Evolutionary conservation across 2,888 invertebrate species (phyloP), one percentile per base, ranked within the genome.

Genomic region (Osmoderma eremita): DNA sequence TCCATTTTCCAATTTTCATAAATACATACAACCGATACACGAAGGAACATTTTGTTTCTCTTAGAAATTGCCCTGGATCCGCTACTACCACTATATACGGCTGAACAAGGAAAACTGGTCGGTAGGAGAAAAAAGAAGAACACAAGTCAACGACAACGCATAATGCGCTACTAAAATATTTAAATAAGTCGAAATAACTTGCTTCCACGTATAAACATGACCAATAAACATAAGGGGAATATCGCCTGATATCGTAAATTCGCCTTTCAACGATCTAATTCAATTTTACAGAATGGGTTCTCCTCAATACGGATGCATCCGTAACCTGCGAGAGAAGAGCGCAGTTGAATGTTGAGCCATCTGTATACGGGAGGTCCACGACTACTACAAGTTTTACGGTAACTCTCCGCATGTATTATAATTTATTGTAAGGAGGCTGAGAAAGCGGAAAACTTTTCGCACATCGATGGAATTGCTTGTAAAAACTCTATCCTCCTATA

Each of bases 211-310:
- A 70, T 65, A 69, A 70, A 73, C 71, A 70, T 62, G 67, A 50
- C 63, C 73, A 70, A 72, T 73, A 72, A 72, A 72, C 73, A 73
- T 70, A 71, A 72, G 69, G 71, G 65, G 69, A 70, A 72, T 70
- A 66, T 61, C 69, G 68, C 67, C 67, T 67, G 63, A 70, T 71
- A 71, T 72, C 74, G 71, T 74, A 74, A 74, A 74, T 74, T 74
- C 71, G 72, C 74, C 72, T 74, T 74, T 74, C 73, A 74, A 72
- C 73, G 72, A 72, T 67, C 73, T 72, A 74, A 73, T 74, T 73
- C 74, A 73, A 74, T 74, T 73, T 72, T 71, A 72, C 71, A 70
- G 71, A 74, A 73, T 70, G 72, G 72, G 70, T 73, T 73, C 71
- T 71, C 70, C 70, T 71, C 73, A n/a, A n/a, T n/a, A 71, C 71